phyloP scores from a whole-genome alignment of 1,140 invertebrate genomes.

The Camponotus vicinus region DNA sequence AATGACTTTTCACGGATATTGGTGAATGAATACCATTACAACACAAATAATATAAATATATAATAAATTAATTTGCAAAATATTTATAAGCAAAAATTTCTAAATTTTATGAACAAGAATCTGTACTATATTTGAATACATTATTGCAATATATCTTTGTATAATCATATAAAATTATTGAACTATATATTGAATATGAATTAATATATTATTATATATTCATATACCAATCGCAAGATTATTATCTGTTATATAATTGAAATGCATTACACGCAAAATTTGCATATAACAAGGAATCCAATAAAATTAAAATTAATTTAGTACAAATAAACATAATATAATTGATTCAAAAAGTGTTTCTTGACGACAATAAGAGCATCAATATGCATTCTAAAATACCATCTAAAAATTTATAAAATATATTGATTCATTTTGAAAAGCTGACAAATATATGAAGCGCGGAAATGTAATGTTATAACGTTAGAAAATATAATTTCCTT shows the following conservation, averaged over 20 bases:
- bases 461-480: not conserved
- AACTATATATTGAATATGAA: not conserved
- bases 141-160: not conserved
- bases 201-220: constrained; percentile 7
- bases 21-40: not conserved
- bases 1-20: constrained; percentile 7
- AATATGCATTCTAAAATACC: not conserved
- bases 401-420: not conserved
- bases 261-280: constrained; percentile 3
- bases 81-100: not conserved
- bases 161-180: not conserved
- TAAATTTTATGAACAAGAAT: not conserved
- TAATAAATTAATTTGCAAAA: constrained; percentile 1
- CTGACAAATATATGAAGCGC: not conserved
- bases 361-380: not conserved
- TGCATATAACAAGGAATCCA: not conserved
- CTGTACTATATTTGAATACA: not conserved
- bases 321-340: not conserved
- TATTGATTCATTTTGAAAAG: not conserved
- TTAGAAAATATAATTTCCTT: constrained; percentile 15
- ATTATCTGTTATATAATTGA: not conserved
- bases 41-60: not conserved
- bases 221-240: not conserved
- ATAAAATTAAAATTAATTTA: not conserved
- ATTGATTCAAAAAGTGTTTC: not conserved